A percentile compares a stretch with the other conserved stretches of the same genome.
Evolutionary conservation across 2,888 invertebrate species (phyloP).

Genomic region (Entomobrya proxima): DNA sequence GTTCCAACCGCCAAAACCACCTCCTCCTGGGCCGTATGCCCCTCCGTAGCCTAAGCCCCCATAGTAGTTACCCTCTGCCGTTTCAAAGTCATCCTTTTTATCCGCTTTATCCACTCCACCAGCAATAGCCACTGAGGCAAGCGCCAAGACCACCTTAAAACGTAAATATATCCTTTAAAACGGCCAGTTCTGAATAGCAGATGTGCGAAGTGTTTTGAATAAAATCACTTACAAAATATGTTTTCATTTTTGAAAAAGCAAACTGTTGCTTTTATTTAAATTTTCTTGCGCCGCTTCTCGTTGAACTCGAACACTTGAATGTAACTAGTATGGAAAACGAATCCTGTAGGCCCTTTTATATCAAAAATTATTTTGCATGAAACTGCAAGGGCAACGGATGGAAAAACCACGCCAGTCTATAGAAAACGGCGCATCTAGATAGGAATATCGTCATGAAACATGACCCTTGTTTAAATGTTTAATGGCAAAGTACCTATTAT

Average conservation of each 20-base stretch:
- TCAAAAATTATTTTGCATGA: not conserved
- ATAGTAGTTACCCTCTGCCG: constrained; percentile 68
- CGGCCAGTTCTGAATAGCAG: not conserved
- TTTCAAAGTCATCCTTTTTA: constrained; percentile 58
- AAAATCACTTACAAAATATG: constrained; percentile 41
- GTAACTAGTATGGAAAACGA: constrained; percentile 14
- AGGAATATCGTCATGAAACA: constrained; percentile 2
- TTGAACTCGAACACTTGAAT: not conserved
- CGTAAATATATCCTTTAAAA: not conserved
- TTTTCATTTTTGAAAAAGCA: constrained; percentile 38
- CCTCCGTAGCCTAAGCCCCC: constrained; percentile 55
- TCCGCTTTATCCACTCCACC: constrained; percentile 39
- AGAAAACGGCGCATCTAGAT: not conserved
- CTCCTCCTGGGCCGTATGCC: constrained; percentile 55
- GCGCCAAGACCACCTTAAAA: constrained; percentile 15
- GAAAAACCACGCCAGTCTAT: constrained; percentile 24
- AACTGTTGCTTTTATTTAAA: not conserved
- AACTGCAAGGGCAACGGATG: not conserved
- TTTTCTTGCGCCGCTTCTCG: not conserved
- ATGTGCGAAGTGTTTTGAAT: not conserved
- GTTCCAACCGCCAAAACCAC: constrained; percentile 39
- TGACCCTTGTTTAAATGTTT: constrained; percentile 22
- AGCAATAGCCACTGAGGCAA: constrained; percentile 52
- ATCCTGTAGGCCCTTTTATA: constrained; percentile 34
- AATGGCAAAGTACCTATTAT: constrained; percentile 14